Evolutionary conservation across 2,797 vertebrate genomes (phyloP), one percentile per base, ranked within the genome.

Genomic region (Pogoniulus pusillus): DNA sequence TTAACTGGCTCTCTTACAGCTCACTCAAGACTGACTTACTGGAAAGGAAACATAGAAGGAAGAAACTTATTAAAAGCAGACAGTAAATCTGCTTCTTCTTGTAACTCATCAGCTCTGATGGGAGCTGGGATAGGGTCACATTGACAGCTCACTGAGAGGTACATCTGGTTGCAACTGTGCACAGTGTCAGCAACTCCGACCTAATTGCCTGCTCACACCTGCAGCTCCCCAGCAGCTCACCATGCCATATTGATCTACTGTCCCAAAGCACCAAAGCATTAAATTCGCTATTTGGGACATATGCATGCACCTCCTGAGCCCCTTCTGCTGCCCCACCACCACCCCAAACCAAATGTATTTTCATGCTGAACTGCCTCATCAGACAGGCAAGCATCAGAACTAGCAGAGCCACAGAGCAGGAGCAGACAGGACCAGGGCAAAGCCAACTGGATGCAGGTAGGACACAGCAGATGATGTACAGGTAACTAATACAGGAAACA

Each of bases 111-210:
- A 53, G 74, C 41, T 74, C 58, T 45, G 75, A 59, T 12, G 12
- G 12, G 58, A 90, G 57, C 8, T 0, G 0, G 39, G 37, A 20
- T 3, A 47, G 32, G 43, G 19, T 23, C 54, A 65, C 39, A 6
- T 19, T 16, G 60, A 69, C 53, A 93, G 57, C 57, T 55, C 53
- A 29, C 47, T 3, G 1, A 57, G 29, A 68, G 34, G 23, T 34
- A 24, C 39, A 51, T 7, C 32, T 26, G 17, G 54, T 32, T 62
- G 51, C 9, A 2, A 22, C 26, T 6, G 9, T 13, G 30, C 54
- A 19, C 0, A 0, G n/a, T 8, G 7, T 30, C 59, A 69, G 10
- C 9, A 2, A 11, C 55, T n/a, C n/a, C 0, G 0, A 12, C 58
- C 35, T 20, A 5, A 1, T 12, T 0, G 1, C 41, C 49, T 24